A percentile compares a stretch with the other conserved stretches of the same genome.
phyloP scores from a whole-genome alignment of 2,888 invertebrate species.

The Electrophaes corylata region DNA sequence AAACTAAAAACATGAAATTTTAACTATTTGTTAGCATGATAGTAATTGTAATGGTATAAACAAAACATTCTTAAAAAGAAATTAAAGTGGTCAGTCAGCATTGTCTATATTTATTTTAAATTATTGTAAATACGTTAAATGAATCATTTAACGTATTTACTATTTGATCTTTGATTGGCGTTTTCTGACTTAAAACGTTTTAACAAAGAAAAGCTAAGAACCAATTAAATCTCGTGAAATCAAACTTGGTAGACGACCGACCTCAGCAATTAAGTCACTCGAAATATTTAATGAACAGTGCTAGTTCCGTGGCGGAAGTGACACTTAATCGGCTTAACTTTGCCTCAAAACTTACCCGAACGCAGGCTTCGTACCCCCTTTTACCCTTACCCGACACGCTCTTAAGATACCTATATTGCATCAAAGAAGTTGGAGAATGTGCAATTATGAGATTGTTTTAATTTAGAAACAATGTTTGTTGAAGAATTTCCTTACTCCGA shows the following conservation, averaged over 20 bases:
- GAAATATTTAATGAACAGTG: slow-evolving; percentile 83
- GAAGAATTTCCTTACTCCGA: slow-evolving; percentile 78
- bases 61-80: too few relatives aligned
- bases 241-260: slow-evolving; percentile 67
- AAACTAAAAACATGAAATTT: too few relatives aligned
- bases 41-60: too few relatives aligned
- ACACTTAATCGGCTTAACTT: slow-evolving; percentile 83
- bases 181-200: neutral
- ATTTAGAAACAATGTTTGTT: slow-evolving; percentile 82
- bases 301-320: slow-evolving; percentile 81
- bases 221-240: slow-evolving; percentile 58
- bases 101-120: too few relatives aligned
- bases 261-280: slow-evolving; percentile 79
- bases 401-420: slow-evolving; percentile 70
- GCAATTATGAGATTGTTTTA: slow-evolving; percentile 85
- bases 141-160: too few relatives aligned
- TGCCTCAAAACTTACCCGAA: slow-evolving; percentile 75
- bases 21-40: too few relatives aligned
- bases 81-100: too few relatives aligned
- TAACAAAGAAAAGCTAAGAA: neutral
- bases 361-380: slow-evolving; percentile 41
- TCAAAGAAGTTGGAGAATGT: slow-evolving; percentile 82
- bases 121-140: too few relatives aligned
- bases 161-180: too few relatives aligned
- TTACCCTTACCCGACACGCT: slow-evolving; percentile 40